Evolutionary conservation across 2,797 vertebrate genomes (phyloP).

Genomic region (Pogoniulus pusillus): DNA sequence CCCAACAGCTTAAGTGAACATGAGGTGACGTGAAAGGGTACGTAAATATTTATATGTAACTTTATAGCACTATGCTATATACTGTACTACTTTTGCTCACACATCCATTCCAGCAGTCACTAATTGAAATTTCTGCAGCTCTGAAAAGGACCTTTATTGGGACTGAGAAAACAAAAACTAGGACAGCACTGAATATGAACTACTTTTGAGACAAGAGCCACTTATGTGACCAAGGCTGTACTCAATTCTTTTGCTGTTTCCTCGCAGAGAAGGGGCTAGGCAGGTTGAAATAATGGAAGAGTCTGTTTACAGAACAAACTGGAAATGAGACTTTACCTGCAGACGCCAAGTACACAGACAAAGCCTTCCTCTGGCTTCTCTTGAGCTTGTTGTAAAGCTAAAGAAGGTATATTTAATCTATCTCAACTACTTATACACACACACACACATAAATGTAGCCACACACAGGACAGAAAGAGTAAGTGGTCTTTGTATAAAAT

Average conservation of each 20-base stretch:
- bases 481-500: slow-evolving; percentile 17
- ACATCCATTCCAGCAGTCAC: background rate
- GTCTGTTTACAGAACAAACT: slow-evolving; percentile 44
- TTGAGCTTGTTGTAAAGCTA: slow-evolving; percentile 64
- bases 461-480: background rate
- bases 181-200: slow-evolving; percentile 5
- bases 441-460: background rate
- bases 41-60: slow-evolving; percentile 40
- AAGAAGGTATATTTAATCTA: slow-evolving; percentile 51
- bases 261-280: slow-evolving; percentile 47
- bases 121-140: slow-evolving; percentile 21
- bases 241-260: slow-evolving; percentile 52
- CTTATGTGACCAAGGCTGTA: slow-evolving; percentile 23
- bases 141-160: slow-evolving; percentile 39
- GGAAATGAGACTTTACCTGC: slow-evolving; percentile 71
- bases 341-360: slow-evolving; percentile 39
- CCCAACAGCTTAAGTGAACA: background rate
- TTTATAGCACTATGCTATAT: background rate
- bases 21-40: slow-evolving; percentile 28
- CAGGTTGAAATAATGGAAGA: slow-evolving; percentile 61
- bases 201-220: slow-evolving; percentile 47
- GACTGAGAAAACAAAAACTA: slow-evolving; percentile 24
- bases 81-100: slow-evolving; percentile 9
- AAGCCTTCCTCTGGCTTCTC: slow-evolving; percentile 61
- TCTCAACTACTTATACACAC: background rate